Conservation (phyloP, 2,113 vertebrate genomes). For the Columbina picui region DNA sequence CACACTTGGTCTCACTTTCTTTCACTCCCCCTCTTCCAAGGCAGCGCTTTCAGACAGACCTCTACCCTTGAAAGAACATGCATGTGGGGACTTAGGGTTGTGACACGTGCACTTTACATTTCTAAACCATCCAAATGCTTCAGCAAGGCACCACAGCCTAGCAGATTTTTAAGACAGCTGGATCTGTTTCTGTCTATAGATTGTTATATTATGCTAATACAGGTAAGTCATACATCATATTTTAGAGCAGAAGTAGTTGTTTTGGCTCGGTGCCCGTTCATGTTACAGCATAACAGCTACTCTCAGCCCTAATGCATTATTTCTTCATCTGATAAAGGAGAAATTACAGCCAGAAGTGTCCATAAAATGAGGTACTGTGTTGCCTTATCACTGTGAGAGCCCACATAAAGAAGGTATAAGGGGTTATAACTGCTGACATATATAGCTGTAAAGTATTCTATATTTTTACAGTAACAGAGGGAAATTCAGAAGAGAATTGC, state of each 20-base stretch:
- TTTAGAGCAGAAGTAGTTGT: background rate
- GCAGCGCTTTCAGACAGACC: constrained; percentile 8
- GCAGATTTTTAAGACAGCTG: background rate
- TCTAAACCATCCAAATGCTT: background rate
- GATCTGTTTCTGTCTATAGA: background rate
- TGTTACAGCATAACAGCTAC: background rate
- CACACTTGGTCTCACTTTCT: constrained; percentile 76
- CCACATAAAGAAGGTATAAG: background rate
- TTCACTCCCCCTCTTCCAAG: constrained; percentile 29
- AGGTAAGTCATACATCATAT: background rate
- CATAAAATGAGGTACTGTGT: background rate
- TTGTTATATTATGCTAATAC: background rate
- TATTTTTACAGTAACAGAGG: background rate
- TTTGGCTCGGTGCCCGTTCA: background rate
- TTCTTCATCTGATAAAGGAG: background rate
- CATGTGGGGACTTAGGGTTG: background rate
- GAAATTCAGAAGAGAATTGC: background rate
- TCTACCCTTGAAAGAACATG: background rate
- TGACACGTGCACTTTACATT: background rate
- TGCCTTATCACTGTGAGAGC: background rate
- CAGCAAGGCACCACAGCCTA: background rate
- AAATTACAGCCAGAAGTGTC: constrained; percentile 1
- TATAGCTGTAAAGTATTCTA: background rate
- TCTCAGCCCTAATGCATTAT: background rate
- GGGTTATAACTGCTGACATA: background rate